Evolutionary conservation across 1,140 invertebrate genomes (phyloP).

Genomic region (Latrodectus geometricus): DNA sequence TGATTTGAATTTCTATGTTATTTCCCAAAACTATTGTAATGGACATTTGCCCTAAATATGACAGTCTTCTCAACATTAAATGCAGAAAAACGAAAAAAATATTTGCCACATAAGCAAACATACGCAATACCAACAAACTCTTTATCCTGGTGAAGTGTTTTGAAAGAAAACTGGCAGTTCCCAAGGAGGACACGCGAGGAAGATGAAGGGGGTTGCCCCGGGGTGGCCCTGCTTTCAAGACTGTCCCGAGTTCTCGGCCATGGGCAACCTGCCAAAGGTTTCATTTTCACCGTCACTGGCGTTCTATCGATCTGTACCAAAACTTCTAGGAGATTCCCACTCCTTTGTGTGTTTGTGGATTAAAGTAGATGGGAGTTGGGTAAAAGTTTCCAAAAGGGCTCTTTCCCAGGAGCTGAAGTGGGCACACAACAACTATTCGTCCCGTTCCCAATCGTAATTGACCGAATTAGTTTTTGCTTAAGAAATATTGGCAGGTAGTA

Average conservation of each 20-base stretch:
- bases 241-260: not conserved
- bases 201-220: not conserved
- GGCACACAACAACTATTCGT: not conserved
- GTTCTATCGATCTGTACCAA: constrained; percentile 34
- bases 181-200: not conserved
- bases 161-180: no score
- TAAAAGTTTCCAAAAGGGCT: not conserved
- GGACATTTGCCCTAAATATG: no score
- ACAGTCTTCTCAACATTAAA: no score
- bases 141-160: no score
- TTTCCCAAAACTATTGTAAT: no score
- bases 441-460: not conserved
- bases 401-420: not conserved
- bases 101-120: no score
- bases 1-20: no score
- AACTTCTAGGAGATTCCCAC: not conserved
- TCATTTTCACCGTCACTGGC: constrained; percentile 14
- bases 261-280: constrained; percentile 39
- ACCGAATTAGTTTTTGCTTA: no score
- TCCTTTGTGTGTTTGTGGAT: not conserved
- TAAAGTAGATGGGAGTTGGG: not conserved
- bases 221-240: not conserved
- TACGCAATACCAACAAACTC: no score
- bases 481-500: no score
- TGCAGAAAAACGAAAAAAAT: no score